Base-by-base conservation (phyloP, 1,140 invertebrate species). In the Diorhabda carinulata region DNA sequence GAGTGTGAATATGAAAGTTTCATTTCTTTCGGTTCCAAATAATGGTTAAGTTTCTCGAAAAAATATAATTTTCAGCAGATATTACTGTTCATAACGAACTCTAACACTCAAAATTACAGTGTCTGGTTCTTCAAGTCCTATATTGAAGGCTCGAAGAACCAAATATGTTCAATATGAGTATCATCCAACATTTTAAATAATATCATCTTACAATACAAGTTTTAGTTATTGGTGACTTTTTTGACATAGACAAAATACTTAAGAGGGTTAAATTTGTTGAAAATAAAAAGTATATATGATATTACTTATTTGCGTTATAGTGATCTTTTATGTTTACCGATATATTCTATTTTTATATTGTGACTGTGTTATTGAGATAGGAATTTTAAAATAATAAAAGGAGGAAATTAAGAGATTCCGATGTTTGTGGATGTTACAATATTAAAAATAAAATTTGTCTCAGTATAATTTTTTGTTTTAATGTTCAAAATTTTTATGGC, bases 301-400 rank as follows among this genome's bases (percentile, higher is more conserved):
- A 68, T 68, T 63, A 52, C 25, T 25, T 25, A 62, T 68, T 66
- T 69, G 10, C 60, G 45, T 68, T 68, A 62, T 66, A 60, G 60
- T 65, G 60, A 66, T 60, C 59, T 64, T 72, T 68, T 70, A 66
- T 65, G 60, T 64, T 69, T 71, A 66, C 57, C 25, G 47, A 52
- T 56, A 68, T 68, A 68, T 57, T 62, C 47, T 68, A 63, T 68
- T 68, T 68, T 68, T 68, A 68, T 68, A 68, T 62, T 62, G 56
- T 62, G 43, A 68, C 47, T 63, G 45, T 68, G 44, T 64, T 64
- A 41, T 52, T 52, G 6, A 52, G 47, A n/a, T 62, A 62, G 43
- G 61, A 43, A 62, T 41, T 62, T 62, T 62, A 43, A 62, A 62
- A 62, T 62, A 10, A 4, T 62, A 43, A 43, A 25, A 3, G n/a